phyloP scores from a whole-genome alignment of 1,140 invertebrate genomes.

The Orius laevigatus region DNA sequence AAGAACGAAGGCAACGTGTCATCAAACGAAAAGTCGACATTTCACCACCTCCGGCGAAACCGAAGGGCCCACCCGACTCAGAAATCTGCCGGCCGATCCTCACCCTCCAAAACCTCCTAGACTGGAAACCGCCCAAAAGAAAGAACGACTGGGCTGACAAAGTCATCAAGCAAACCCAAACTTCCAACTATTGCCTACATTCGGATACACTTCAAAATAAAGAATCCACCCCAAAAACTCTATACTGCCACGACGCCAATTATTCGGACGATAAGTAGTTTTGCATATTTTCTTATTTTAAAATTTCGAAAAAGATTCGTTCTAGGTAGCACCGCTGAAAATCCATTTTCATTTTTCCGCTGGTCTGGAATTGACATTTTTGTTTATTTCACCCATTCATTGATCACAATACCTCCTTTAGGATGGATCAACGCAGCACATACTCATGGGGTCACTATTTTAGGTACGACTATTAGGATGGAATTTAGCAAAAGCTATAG shows the following conservation, averaged over 20 bases:
- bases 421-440: constrained; percentile 90
- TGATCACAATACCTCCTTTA: constrained; percentile 84
- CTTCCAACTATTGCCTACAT: neutral
- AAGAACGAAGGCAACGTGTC: no score
- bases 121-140: no score
- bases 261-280: constrained; percentile 74
- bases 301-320: neutral
- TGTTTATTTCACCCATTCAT: constrained; percentile 90
- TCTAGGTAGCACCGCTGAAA: neutral
- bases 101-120: no score
- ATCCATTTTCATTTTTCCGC: neutral
- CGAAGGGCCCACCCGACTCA: no score
- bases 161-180: neutral
- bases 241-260: constrained; percentile 93
- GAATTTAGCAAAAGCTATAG: no score
- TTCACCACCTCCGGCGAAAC: no score
- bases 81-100: no score
- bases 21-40: no score
- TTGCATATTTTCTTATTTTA: neutral
- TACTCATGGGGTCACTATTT: constrained; percentile 69
- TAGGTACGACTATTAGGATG: no score
- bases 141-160: no score
- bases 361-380: constrained; percentile 65
- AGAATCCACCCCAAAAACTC: constrained; percentile 35
- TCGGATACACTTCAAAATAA: neutral